Conservation (phyloP, 2,888 invertebrate genomes). For the Lithosia quadra region DNA sequence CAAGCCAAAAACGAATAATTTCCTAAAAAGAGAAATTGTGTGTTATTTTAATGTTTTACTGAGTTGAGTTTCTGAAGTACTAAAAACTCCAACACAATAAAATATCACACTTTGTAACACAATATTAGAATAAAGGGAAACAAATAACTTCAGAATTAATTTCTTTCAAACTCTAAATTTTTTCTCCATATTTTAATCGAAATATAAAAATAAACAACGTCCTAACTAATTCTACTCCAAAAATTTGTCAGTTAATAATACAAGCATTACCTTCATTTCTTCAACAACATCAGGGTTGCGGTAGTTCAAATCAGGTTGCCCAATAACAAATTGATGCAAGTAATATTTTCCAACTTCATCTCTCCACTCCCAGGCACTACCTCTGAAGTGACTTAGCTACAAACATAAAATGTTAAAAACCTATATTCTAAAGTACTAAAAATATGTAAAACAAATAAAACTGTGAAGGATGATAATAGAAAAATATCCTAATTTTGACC, state of each 20-base stretch:
- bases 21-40: slow-evolving; percentile 71
- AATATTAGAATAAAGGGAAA: too few relatives aligned
- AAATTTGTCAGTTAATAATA: neutral
- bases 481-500: neutral
- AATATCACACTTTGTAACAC: too few relatives aligned
- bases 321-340: slow-evolving; percentile 90
- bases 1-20: slow-evolving; percentile 92
- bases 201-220: neutral
- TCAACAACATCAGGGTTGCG: slow-evolving; percentile 88
- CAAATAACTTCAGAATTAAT: too few relatives aligned
- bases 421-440: neutral
- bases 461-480: neutral
- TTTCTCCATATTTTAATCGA: neutral
- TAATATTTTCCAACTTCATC: slow-evolving; percentile 89
- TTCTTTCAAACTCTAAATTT: too few relatives aligned
- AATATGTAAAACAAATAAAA: neutral
- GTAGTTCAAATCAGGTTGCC: slow-evolving; percentile 92
- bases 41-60: too few relatives aligned
- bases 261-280: slow-evolving; percentile 82
- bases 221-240: neutral
- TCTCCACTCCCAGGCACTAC: slow-evolving; percentile 91
- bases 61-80: too few relatives aligned
- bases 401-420: neutral
- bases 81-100: too few relatives aligned
- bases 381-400: slow-evolving; percentile 87